Evolutionary conservation across 2,113 vertebrate species (phyloP).

Genomic region (Opisthocomus hoazin): DNA sequence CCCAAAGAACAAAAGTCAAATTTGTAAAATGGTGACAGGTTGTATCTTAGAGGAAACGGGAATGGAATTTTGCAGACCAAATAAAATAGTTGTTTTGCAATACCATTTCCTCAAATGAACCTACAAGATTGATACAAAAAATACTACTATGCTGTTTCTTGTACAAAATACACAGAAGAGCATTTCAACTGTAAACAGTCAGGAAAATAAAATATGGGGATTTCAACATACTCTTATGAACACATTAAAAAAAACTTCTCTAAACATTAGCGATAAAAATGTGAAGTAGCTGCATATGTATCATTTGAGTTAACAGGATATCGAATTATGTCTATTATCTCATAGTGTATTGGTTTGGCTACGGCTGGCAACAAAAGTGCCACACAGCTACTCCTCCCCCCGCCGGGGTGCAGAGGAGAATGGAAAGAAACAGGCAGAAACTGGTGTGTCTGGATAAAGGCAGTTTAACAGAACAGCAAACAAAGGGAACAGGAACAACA

Average conservation of each 20-base stretch:
- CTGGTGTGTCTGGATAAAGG: too few relatives aligned
- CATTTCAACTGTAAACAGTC: not conserved
- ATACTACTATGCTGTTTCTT: not conserved
- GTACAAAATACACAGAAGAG: not conserved
- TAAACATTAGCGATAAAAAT: not conserved
- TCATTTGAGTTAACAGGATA: not conserved
- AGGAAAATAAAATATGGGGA: not conserved
- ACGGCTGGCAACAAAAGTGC: too few relatives aligned
- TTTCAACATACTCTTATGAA: not conserved
- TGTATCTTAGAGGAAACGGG: not conserved
- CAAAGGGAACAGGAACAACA: too few relatives aligned
- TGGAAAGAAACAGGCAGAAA: too few relatives aligned
- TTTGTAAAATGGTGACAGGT: not conserved
- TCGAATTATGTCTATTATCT: not conserved
- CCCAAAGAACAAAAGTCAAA: not conserved
- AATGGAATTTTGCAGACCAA: not conserved
- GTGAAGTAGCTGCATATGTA: not conserved
- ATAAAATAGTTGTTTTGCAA: not conserved
- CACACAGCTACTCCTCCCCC: too few relatives aligned
- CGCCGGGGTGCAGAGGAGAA: too few relatives aligned
- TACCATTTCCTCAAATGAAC: not conserved
- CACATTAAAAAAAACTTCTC: not conserved
- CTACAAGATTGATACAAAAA: not conserved
- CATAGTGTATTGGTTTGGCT: too few relatives aligned
- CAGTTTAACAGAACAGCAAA: too few relatives aligned